Conservation (phyloP, 2,888 invertebrate species). For the Homarus gammarus region DNA sequence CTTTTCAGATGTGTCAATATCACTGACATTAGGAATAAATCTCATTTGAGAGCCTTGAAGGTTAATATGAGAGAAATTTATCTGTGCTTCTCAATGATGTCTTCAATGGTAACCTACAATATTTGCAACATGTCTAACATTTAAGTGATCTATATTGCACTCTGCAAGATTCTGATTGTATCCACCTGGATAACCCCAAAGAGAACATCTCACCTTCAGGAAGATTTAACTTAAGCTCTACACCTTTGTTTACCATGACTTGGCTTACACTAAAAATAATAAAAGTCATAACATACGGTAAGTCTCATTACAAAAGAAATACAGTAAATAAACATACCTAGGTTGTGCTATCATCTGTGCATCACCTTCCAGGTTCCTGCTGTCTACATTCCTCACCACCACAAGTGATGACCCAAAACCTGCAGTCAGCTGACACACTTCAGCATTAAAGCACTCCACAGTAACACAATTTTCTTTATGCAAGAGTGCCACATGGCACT, state of each 20-base stretch:
- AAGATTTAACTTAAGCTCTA: no score
- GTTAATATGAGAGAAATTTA: no score
- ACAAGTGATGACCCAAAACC: constrained; percentile 24
- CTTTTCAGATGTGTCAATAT: no score
- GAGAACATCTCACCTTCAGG: no score
- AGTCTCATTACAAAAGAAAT: neutral
- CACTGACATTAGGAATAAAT: no score
- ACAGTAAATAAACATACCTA: constrained; percentile 18
- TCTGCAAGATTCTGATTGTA: no score
- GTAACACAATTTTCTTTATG: constrained; percentile 35
- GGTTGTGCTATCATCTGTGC: neutral
- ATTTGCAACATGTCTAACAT: no score
- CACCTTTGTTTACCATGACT: neutral
- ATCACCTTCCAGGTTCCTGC: neutral
- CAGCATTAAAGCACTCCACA: constrained; percentile 28
- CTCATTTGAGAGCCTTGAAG: no score
- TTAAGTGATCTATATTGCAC: no score
- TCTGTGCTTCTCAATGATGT: no score
- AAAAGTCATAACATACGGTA: neutral
- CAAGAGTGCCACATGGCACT: constrained; percentile 38
- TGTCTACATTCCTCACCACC: constrained; percentile 28
- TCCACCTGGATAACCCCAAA: no score
- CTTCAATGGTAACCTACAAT: no score
- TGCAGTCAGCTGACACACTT: constrained; percentile 10
- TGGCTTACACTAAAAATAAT: neutral